Evolutionary conservation across 1,140 invertebrate genomes (phyloP).

Genomic region (Macrotrachela quadricornifera): DNA sequence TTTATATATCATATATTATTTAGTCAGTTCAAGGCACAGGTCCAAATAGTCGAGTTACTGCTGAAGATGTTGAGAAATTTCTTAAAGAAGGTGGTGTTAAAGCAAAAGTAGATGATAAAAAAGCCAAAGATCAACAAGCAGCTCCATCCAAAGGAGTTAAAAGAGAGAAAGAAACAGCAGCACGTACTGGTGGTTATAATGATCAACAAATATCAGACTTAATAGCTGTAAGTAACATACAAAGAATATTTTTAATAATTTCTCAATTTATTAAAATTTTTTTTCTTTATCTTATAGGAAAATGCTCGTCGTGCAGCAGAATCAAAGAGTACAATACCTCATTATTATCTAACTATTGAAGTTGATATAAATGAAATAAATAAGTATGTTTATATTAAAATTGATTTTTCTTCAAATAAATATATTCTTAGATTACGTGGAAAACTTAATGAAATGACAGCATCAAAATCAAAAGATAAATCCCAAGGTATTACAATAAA

Average conservation of each 20-base stretch:
- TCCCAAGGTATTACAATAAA: constrained; percentile 52
- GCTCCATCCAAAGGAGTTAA: constrained; percentile 32
- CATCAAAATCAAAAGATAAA: constrained; percentile 37
- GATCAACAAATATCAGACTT: background rate
- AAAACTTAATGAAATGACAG: constrained; percentile 48
- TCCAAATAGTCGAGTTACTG: constrained; percentile 62
- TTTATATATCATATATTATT: too few relatives aligned
- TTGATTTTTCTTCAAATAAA: too few relatives aligned
- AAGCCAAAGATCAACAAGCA: constrained; percentile 33
- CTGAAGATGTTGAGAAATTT: constrained; percentile 48
- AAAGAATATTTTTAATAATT: constrained; percentile 28
- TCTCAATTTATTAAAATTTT: constrained; percentile 6
- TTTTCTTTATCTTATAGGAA: background rate
- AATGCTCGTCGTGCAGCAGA: constrained; percentile 60
- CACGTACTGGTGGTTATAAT: constrained; percentile 17
- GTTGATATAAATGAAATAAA: constrained; percentile 56
- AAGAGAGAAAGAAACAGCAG: constrained; percentile 20
- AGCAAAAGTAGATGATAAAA: constrained; percentile 49
- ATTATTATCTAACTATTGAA: constrained; percentile 79
- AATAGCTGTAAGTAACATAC: background rate
- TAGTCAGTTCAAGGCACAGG: constrained; percentile 47
- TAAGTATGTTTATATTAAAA: constrained; percentile 15
- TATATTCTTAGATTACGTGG: constrained; percentile 37
- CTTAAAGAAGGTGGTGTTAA: constrained; percentile 46
- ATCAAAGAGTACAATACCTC: constrained; percentile 79